These are phyloP conservation scores for Acanthococcus lagerstroemiae DNA, from an alignment of 2,888 invertebrate genomes.

Conservation along the genomic window DNA sequence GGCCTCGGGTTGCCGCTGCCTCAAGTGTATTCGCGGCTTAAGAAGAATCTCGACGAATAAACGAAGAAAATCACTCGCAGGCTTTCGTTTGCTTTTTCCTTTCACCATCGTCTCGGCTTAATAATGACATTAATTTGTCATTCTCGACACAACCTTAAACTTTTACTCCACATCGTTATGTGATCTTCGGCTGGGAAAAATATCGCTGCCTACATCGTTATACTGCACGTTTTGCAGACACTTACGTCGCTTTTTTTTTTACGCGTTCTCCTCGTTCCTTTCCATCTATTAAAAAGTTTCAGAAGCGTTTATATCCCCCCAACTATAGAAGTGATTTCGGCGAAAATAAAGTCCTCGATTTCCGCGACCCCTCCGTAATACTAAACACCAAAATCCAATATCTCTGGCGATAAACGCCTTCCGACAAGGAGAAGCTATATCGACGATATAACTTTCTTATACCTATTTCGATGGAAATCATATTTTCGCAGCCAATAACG, in stretches of 20 bases:
- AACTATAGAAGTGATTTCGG: conserved; percentile 4
- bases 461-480: background rate
- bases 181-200: background rate
- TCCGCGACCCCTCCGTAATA: conserved; percentile 5
- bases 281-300: conserved; percentile 6
- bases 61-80: background rate
- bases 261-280: background rate
- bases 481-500: background rate
- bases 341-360: conserved; percentile 5
- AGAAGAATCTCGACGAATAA: background rate
- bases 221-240: background rate
- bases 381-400: conserved; percentile 23
- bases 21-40: background rate
- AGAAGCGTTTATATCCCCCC: background rate
- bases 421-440: background rate
- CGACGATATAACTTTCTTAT: background rate
- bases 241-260: background rate
- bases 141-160: background rate
- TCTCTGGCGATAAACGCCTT: background rate
- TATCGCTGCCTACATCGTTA: background rate
- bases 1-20: no score
- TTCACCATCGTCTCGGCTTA: background rate
- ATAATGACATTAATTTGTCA: background rate
- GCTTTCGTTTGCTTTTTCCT: background rate
- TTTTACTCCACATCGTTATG: background rate